phyloP scores from a whole-genome alignment of 2,797 vertebrate genomes.

The Epinephelus coioides region DNA sequence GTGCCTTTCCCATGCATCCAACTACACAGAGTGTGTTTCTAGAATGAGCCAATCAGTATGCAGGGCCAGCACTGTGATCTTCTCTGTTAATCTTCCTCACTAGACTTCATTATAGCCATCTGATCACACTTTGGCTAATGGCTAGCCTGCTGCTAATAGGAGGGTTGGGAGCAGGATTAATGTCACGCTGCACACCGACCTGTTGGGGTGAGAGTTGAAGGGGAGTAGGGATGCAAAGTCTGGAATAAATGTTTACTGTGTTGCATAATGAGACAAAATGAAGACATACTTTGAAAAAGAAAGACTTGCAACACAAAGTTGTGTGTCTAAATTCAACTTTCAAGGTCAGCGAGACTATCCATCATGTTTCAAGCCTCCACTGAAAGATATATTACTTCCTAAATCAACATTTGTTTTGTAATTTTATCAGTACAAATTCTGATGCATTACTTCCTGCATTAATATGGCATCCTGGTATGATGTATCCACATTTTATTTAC shows the following conservation, averaged over 20 bases:
- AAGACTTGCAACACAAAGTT: background rate
- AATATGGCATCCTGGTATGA: conserved; percentile 33
- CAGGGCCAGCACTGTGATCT: conserved; percentile 49
- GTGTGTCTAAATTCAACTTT: background rate
- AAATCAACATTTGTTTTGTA: conserved; percentile 10
- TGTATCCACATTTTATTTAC: conserved; percentile 55
- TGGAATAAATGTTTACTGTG: conserved; percentile 14
- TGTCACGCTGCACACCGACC: conserved; percentile 41
- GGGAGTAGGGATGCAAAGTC: conserved; percentile 12
- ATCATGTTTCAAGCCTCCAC: background rate
- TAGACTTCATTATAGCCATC: conserved; percentile 77
- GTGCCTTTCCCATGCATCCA: conserved; percentile 29
- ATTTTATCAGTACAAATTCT: conserved; percentile 8
- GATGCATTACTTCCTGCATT: conserved; percentile 55
- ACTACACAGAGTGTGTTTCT: conserved; percentile 24
- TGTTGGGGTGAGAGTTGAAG: conserved; percentile 45
- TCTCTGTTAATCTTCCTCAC: conserved; percentile 76
- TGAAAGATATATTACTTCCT: background rate
- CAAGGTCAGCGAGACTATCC: conserved; percentile 14
- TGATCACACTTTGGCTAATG: conserved; percentile 80
- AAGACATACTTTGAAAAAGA: background rate
- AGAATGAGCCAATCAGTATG: conserved; percentile 63
- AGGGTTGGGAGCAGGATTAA: conserved; percentile 65
- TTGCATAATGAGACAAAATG: conserved; percentile 1
- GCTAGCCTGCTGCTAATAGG: conserved; percentile 71